These are phyloP conservation scores for Athripsodes cinereus DNA, from an alignment of 2,888 invertebrate genomes.

Conservation along the genomic window DNA sequence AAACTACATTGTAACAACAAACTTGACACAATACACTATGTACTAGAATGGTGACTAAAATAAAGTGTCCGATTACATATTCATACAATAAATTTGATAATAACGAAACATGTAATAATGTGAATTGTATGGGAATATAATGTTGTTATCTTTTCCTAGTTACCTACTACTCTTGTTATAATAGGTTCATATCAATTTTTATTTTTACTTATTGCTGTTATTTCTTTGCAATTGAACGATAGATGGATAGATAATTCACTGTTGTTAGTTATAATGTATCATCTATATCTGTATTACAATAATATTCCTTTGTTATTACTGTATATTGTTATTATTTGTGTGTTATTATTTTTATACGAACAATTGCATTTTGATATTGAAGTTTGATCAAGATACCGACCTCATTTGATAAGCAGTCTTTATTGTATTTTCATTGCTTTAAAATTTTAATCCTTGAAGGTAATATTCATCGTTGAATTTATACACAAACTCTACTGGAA, in stretches of 20 bases:
- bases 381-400: background rate
- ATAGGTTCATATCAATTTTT: too few relatives aligned
- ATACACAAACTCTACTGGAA: too few relatives aligned
- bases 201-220: background rate
- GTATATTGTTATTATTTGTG: too few relatives aligned
- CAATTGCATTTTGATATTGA: slow-evolving; percentile 23
- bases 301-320: too few relatives aligned
- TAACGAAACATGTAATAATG: too few relatives aligned
- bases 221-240: background rate
- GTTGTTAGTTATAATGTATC: background rate
- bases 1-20: slow-evolving; percentile 25
- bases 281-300: too few relatives aligned
- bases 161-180: too few relatives aligned
- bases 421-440: too few relatives aligned
- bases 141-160: background rate
- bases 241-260: background rate
- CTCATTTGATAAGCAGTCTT: background rate
- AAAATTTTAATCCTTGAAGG: too few relatives aligned
- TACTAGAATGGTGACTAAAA: slow-evolving; percentile 17
- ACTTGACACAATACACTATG: slow-evolving; percentile 18
- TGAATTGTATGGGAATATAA: slow-evolving; percentile 14
- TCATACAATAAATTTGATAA: background rate
- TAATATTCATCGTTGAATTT: too few relatives aligned
- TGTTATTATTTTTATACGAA: slow-evolving; percentile 12
- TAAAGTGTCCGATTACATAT: slow-evolving; percentile 27